Evolutionary conservation across 2,888 invertebrate genomes (phyloP), one percentile per base, ranked within the genome.

Genomic region (Liopterus haemorrhoidalis): DNA sequence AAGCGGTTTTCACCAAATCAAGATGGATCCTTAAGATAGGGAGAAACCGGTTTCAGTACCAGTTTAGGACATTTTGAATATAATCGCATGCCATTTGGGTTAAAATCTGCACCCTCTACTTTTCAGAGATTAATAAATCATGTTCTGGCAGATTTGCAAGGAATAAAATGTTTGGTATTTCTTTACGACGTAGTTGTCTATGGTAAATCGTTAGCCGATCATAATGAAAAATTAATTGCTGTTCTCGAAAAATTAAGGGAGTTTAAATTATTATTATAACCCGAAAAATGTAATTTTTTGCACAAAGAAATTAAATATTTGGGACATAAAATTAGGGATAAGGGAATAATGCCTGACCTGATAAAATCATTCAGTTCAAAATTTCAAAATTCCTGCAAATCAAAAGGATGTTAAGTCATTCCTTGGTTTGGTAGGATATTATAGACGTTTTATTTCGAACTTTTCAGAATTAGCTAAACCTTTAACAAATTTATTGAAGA

Each of bases 1-100:
- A 1, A 45, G 24, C n/a, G 59, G 57, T 5, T 58, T 54, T 21
- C 52, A 51, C 20, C 57, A 59, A 37, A 50, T 59, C 6, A 45
- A 49, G n/a, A 42, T 58, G n/a, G 44, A 43, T 4, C 25, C 41
- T 9, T 18, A 45, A 15, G 51, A 57, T 22, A 32, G 40, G 25
- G 27, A 22, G 57, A 57, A 46, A 59, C 58, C 0, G 54, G 54
- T 4, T 56, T 59, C 33, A 47, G 32, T 3, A 49, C 49, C 1
- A 48, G 41, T 5, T 20, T 32, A 15, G 56, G 56, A 6, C 47
- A 54, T 8, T 57, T 40, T 24, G 50, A 58, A 36, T 59, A 49
- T 32, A 43, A 35, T 5, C 21, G 52, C 2, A 50, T 60, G 50
- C 48, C 53, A 2, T 51, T 57, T 41, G 57, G 58, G 1, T 33